Evolutionary conservation across 1,140 invertebrate genomes (phyloP), one percentile per base, ranked within the genome.

Genomic region (Samia ricini): DNA sequence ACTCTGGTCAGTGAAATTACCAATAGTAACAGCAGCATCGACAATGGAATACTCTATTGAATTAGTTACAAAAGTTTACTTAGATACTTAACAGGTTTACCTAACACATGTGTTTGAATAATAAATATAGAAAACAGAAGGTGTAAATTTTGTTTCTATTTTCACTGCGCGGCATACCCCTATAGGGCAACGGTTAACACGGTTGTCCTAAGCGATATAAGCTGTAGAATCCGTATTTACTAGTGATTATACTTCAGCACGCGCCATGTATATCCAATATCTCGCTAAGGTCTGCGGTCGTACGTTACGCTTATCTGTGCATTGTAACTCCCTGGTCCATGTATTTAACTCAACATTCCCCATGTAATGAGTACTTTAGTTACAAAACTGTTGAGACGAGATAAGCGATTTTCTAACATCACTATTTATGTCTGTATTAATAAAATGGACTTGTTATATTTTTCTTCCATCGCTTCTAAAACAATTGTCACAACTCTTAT

Each of bases 271-370:
- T 68, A 68, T 65, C 71, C 71, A 74, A 81, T 82, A 75, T 71
- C 69, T 69, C 77, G 83, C 83, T 85, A 88, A 84, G 76, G 73
- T 64, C 70, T 74, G 69, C 69, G 73, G 78, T 80, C 81, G 77
- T 83, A 83, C 69, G 74, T 87, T 83, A 84, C 81, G 77, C 75
- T 79, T 76, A 79, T 74, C 71, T 69, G 60, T 60, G 55, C 66
- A 60, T 64, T 68, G 72, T 48, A 48, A 69, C 69, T 61, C 66
- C 74, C 73, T 73, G 51, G 57, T 56, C 64, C 59, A 64, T 74
- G 79, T 72, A 79, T 81, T 82, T 76, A 71, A 69, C 76, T 76
- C 70, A 75, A 64, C 67, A 78, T 82, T 71, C 66, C 66, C 72
- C 50, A 58, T 78, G 69, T 81, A 83, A 87, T 87, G 74, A 83